phyloP scores from a whole-genome alignment of 1,140 invertebrate genomes.

The Apocrypta bakeri region DNA sequence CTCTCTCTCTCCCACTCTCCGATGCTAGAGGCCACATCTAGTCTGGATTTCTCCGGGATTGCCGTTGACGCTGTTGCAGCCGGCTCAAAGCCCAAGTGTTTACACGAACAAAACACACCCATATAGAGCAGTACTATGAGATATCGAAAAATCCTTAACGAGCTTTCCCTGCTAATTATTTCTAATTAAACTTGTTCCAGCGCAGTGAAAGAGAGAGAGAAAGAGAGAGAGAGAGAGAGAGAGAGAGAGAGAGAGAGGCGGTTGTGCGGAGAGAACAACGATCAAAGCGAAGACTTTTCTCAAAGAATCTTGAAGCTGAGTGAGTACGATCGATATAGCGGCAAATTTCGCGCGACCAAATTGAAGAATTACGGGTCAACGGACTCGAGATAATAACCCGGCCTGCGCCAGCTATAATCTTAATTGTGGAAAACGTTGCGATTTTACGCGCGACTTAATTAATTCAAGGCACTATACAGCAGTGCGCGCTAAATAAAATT shows the following conservation, averaged over 20 bases:
- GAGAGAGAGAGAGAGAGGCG: no score
- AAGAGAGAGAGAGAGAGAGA: no score
- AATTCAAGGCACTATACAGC: not conserved
- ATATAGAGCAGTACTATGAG: no score
- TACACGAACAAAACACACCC: no score
- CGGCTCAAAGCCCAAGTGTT: no score
- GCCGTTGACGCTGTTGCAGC: not conserved
- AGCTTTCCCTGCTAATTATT: no score
- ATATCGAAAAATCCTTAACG: no score
- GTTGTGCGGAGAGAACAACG: not conserved
- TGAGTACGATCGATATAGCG: not conserved
- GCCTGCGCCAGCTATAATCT: not conserved
- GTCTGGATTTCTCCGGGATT: not conserved
- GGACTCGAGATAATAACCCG: conserved; percentile 4
- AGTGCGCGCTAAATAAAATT: no score
- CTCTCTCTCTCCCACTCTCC: no score
- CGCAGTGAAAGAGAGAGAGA: no score
- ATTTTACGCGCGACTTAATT: not conserved
- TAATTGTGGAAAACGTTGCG: not conserved
- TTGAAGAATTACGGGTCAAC: conserved; percentile 21
- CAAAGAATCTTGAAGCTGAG: no score
- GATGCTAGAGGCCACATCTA: conserved; percentile 5
- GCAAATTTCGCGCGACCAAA: not conserved
- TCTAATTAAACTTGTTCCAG: no score
- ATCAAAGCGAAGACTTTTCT: not conserved